Evolutionary conservation across 2,888 invertebrate genomes (phyloP), one percentile per base, ranked within the genome.

Genomic region (Eilema sororculum): DNA sequence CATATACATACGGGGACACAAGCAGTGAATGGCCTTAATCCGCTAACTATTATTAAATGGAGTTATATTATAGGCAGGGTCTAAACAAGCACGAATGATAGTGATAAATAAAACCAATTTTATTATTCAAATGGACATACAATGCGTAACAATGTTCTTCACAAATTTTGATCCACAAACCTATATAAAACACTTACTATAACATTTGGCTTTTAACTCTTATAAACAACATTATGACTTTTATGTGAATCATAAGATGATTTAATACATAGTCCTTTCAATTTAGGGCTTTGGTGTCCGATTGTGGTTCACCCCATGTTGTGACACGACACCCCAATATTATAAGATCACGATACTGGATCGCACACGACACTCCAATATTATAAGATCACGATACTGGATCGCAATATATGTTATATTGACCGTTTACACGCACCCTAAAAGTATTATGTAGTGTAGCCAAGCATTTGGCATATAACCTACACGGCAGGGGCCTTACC

Each of bases 181-280:
- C 77, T 77, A 76, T 81, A 79, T 71, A 78, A 81, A 67, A 79
- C 71, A 71, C 73, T 77, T 77, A 74, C 58, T 24, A 69, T 73
- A 77, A 78, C 74, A 81, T 80, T 80, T 80, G 79, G 81, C 69
- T 78, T 79, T 71, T 22, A 46, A 72, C 73, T 28, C 63, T 67
- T 65, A 67, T 24, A 75, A 72, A 67, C 63, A 74, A 78, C 59
- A 73, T 57, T 8, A 69, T 61, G 61, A 61, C 67, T 67, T 60
- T 28, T 30, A 16, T 56, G 24, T 28, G n/a, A 56, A 30, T 65
- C 3, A 56, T 28, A n/a, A 65, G 64, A 30, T 65, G 64, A 64
- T 28, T n/a, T 52, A 13, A 64, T 52, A 30, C 41, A 4, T 24
- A 16, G 5, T n/a, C 12, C 3, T 61, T 16, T 25, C 6, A 24